Percentiles rank a stretch among this genome's conserved stretches.
These are phyloP conservation scores for Ectobius pallidus DNA, from an alignment of 2,888 invertebrate species.

Conservation along the genomic window DNA sequence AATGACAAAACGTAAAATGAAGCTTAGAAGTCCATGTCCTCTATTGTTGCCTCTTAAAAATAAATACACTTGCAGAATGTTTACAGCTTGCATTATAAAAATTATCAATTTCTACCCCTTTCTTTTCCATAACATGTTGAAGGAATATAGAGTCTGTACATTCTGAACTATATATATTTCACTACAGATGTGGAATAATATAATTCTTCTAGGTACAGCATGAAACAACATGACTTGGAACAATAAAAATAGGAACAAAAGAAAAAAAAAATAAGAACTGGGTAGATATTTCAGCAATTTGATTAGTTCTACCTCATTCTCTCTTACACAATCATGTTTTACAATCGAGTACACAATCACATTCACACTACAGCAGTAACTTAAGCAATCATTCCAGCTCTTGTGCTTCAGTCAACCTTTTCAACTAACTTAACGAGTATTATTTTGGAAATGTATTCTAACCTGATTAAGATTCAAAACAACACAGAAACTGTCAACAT, in stretches of 20 bases:
- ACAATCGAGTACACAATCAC: neutral
- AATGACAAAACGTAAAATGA: no score
- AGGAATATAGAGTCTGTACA: neutral
- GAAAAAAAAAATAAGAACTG: neutral
- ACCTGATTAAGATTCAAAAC: no score
- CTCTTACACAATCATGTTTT: neutral
- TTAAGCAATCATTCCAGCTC: neutral
- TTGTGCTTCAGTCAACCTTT: conserved; percentile 18
- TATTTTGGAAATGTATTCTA: no score
- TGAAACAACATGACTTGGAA: neutral
- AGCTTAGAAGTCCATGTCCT: neutral
- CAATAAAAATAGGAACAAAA: neutral
- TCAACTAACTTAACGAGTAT: conserved; percentile 1
- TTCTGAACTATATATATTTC: neutral
- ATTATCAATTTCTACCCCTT: neutral
- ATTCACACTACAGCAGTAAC: neutral
- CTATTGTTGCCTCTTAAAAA: conserved; percentile 1
- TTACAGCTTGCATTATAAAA: neutral
- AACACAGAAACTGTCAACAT: no score
- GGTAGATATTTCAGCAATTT: neutral
- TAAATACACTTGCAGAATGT: neutral
- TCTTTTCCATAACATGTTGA: neutral
- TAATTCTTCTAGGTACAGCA: neutral
- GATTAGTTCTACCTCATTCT: neutral
- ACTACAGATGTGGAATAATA: neutral